A percentile compares a stretch with the other conserved stretches of the same genome.
Conservation (phyloP, 2,797 vertebrate species). For the Melanogrammus aeglefinus region DNA sequence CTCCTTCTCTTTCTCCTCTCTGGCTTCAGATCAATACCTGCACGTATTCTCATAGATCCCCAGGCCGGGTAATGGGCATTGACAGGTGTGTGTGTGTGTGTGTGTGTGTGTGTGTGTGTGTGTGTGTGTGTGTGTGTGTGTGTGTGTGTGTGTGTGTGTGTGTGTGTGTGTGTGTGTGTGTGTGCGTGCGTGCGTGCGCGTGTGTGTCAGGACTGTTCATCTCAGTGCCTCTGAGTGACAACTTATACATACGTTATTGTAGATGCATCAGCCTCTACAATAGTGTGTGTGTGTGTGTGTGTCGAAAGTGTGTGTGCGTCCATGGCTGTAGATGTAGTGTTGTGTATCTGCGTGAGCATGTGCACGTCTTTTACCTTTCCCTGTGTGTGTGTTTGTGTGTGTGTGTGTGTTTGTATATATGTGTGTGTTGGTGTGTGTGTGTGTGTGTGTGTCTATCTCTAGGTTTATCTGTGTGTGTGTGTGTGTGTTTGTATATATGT, state of each 20-base stretch:
- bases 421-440: background rate
- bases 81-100: slow-evolving; percentile 21
- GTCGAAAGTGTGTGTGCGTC: background rate
- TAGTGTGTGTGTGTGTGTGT: background rate
- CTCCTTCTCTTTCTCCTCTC: background rate
- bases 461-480: background rate
- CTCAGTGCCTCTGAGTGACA: no score
- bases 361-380: background rate
- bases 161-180: slow-evolving; percentile 7
- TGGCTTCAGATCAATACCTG: slow-evolving; percentile 48
- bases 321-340: background rate
- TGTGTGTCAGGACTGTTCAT: background rate
- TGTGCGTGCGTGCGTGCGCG: background rate
- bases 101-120: slow-evolving; percentile 14
- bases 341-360: slow-evolving; percentile 14
- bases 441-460: background rate
- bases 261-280: background rate
- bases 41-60: slow-evolving; percentile 29
- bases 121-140: slow-evolving; percentile 8
- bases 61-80: slow-evolving; percentile 43
- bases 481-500: no score
- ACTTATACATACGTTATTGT: background rate
- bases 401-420: background rate
- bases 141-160: slow-evolving; percentile 14
- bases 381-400: background rate